Conservation (phyloP, 2,888 invertebrate genomes). For the Gonocerus acuteangulatus region DNA sequence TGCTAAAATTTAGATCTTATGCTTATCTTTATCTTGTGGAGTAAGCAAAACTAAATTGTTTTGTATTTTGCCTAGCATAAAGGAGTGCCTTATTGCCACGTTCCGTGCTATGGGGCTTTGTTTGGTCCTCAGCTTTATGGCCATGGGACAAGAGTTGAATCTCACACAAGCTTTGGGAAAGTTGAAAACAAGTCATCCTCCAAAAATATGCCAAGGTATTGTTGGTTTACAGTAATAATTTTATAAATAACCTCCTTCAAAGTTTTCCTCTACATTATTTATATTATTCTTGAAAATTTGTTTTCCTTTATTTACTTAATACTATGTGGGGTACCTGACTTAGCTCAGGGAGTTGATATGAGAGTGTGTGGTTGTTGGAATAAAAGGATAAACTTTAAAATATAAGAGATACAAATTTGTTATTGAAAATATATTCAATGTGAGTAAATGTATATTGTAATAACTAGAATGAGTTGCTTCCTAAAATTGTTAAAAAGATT, state of each 20-base stretch:
- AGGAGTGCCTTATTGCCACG: slow-evolving; percentile 76
- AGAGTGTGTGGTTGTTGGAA: no score
- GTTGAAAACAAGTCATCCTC: slow-evolving; percentile 49
- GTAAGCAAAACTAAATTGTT: no score
- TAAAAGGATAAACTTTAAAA: no score
- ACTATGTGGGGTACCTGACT: not conserved
- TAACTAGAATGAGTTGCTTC: no score
- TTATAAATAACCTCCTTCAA: not conserved
- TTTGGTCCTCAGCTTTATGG: slow-evolving; percentile 71
- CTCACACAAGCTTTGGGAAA: slow-evolving; percentile 69
- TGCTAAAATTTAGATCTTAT: no score
- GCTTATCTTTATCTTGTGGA: no score
- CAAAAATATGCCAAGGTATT: slow-evolving; percentile 46
- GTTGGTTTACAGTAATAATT: no score
- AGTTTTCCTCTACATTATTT: not conserved
- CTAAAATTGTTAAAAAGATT: no score
- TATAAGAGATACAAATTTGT: not conserved
- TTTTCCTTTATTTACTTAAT: not conserved
- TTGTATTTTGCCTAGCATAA: slow-evolving; percentile 54
- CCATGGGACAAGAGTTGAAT: slow-evolving; percentile 72
- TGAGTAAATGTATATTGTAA: no score
- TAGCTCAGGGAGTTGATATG: no score
- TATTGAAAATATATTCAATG: no score
- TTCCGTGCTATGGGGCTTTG: slow-evolving; percentile 75
- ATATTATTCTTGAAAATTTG: slow-evolving; percentile 8